Evolutionary conservation across 2,113 vertebrate genomes (phyloP), one percentile per base, ranked within the genome.

Genomic region (Empidonax alnorum): DNA sequence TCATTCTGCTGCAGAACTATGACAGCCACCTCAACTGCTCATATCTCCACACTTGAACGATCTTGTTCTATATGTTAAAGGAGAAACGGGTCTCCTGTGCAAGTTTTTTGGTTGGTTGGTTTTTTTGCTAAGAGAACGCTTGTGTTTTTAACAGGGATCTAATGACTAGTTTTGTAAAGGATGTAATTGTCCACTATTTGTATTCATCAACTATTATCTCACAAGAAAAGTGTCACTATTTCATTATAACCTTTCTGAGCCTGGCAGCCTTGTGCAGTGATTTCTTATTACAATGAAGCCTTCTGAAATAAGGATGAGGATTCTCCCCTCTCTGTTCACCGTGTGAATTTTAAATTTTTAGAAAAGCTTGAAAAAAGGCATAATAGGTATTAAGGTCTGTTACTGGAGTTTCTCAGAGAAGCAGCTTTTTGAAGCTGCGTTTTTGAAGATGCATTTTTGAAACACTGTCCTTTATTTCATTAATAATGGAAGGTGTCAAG

Each of bases 401-500:
- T 80, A 55, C 2, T 55, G 37, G 12, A 41, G 5, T 87, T 87
- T 75, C 12, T 63, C 30, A 87, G 47, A 71, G 6, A 90, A 3
- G 12, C 30, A 30, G 11, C 41, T 42, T 31, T 82, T 78, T 59
- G n/a, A 91, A 73, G 41, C 76, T 1, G 2, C 15, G 1, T 82
- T 31, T 82, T 78, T 59, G n/a, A 91, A 73, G 41, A 76, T 1
- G 2, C 14, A 1, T 84, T 87, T 81, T 33, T 83, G 55, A 81
- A 94, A 86, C 53, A 44, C 18, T 84, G 35, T 67, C 35, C 35
- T 79, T 79, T 73, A 24, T 75, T 74, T 87, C 37, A 61, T 75
- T 75, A 78, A 68, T 56, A 72, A 52, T 72, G 65, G 73, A 81
- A 93, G 44, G 17, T 91, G 33, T 72, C 61, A 31, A 93, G 72